Evolutionary conservation across 2,113 vertebrate genomes (phyloP).

Genomic region (Melanotaenia duboulayi): DNA sequence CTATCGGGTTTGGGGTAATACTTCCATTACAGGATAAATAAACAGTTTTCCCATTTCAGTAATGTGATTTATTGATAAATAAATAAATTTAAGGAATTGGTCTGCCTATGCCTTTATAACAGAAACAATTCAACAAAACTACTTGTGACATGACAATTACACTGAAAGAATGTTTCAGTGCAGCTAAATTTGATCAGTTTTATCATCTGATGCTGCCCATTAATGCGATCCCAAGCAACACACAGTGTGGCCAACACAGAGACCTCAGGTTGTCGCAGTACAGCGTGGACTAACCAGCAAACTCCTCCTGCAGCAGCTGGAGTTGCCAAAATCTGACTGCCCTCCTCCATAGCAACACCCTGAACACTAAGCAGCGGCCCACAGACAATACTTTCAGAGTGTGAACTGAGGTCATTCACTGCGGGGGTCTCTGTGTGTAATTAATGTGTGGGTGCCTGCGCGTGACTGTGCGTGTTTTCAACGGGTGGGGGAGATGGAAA

Average conservation of each 20-base stretch:
- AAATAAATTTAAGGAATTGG: no score
- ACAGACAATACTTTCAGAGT: conserved; percentile 66
- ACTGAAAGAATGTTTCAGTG: neutral
- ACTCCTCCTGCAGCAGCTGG: conserved; percentile 67
- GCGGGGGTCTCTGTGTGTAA: conserved; percentile 39
- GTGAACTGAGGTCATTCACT: conserved; percentile 69
- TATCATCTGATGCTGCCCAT: conserved; percentile 24
- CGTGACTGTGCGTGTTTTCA: conserved; percentile 16
- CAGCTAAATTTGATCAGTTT: neutral
- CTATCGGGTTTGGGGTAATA: neutral
- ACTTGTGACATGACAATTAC: neutral
- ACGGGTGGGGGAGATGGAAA: conserved; percentile 38
- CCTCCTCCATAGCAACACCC: conserved; percentile 78
- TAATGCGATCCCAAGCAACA: conserved; percentile 10
- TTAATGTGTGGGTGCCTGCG: neutral
- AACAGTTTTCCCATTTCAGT: no score
- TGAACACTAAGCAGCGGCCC: conserved; percentile 47
- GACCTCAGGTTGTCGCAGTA: conserved; percentile 63
- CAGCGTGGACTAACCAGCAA: conserved; percentile 48
- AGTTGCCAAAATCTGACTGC: conserved; percentile 55
- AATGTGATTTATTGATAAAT: no score
- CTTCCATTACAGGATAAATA: no score
- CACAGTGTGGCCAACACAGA: conserved; percentile 21
- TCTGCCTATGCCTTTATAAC: no score
- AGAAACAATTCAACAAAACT: no score